Base-by-base conservation (phyloP, 2,888 invertebrate species). In the Falcaria lacertinaria region DNA sequence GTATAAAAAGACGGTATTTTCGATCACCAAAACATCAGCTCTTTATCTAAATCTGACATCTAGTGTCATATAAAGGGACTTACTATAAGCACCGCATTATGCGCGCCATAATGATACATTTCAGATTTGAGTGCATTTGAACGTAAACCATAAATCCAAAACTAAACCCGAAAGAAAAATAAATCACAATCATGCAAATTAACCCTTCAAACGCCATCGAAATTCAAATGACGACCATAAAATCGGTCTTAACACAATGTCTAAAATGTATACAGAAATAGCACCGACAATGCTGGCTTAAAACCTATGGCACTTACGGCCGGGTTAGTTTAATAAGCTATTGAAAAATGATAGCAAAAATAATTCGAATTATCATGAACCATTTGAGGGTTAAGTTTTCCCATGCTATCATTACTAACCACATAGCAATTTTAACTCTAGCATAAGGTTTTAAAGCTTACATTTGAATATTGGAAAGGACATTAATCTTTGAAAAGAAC, bases 281-380 rank as follows among this genome's bases (percentile, higher is more conserved):
- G 61, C 59, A 58, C 60, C 51, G 64, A 77, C 72, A 79, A 77
- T 68, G 61, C 60, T 48, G 62, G 62, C 62, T 37, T 58, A 64
- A 69, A 77, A 75, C 70, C 74, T 66, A 77, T 59, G 69, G 71
- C 78, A 81, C 84, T 85, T 77, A 81, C 83, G 80, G 74, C 46
- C 70, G 64, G 69, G 65, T 57, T 56, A 62, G 66, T 74, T 75
- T 88, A 88, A 89, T 88, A 85, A 88, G 83, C 88, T 86, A 88
- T 89, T 88, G 89, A 89, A 89, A 88, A 88, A 89, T 89, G 88
- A 89, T 88, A 80, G 82, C 78, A 80, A 84, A 87, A 85, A 85
- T 86, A 78, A 82, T 84, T 81, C 80, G 66, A 83, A 88, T 87
- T 88, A 81, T 72, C 87, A 87, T 87, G 86, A 80, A 64, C 74